Percentiles rank a stretch among this genome's conserved stretches.
phyloP scores from a whole-genome alignment of 2,888 invertebrate species.

The Rhamnusium bicolor region DNA sequence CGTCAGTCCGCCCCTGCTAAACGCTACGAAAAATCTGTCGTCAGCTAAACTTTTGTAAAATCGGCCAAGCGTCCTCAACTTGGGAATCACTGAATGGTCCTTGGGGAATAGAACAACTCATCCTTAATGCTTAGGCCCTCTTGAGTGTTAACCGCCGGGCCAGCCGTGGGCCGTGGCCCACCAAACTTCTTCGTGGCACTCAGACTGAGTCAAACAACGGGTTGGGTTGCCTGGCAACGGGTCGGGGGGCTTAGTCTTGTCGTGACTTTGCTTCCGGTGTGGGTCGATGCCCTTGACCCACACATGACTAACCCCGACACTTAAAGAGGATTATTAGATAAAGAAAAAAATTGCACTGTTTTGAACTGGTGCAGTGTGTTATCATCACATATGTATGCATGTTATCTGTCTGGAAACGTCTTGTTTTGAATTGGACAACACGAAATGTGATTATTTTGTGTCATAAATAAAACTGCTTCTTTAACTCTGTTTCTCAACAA shows the following conservation, averaged over 20 bases:
- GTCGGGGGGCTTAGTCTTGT: slow-evolving; percentile 42
- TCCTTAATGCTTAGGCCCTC: slow-evolving; percentile 44
- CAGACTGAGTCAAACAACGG: slow-evolving; percentile 21
- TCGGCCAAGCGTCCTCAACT: slow-evolving; percentile 50
- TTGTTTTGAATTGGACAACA: no score
- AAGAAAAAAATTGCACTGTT: slow-evolving; percentile 3
- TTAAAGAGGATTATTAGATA: slow-evolving; percentile 21
- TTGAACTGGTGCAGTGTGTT: slow-evolving; percentile 6
- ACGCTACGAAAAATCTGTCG: slow-evolving; percentile 40
- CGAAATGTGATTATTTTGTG: no score
- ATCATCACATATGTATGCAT: slow-evolving; percentile 1
- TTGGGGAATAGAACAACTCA: slow-evolving; percentile 52
- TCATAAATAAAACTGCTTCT: no score
- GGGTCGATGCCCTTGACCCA: slow-evolving; percentile 57
- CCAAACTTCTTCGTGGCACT: slow-evolving; percentile 26
- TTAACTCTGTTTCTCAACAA: no score
- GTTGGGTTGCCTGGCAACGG: slow-evolving; percentile 46
- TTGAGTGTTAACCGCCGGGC: slow-evolving; percentile 33
- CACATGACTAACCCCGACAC: slow-evolving; percentile 31
- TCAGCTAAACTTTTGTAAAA: slow-evolving; percentile 54
- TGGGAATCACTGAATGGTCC: slow-evolving; percentile 54
- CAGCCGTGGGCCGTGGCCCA: slow-evolving; percentile 21
- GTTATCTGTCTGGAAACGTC: not conserved
- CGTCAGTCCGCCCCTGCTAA: slow-evolving; percentile 1
- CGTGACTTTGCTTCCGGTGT: slow-evolving; percentile 42